These are phyloP conservation scores for Pseudorectes ferrugineus DNA, from an alignment of 2,113 vertebrate species.

Conservation along the genomic window DNA sequence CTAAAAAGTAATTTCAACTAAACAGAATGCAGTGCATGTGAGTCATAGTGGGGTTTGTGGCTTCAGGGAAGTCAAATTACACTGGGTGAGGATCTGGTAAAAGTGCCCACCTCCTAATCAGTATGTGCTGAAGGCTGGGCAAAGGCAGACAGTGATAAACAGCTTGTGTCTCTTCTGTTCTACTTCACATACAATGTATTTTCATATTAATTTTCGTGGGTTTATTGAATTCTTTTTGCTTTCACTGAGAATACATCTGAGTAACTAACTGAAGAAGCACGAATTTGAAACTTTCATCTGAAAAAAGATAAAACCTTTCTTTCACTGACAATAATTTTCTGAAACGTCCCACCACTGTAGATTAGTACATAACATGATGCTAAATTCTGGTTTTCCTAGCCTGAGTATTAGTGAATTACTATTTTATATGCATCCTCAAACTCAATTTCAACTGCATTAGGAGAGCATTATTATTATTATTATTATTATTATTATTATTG, in stretches of 20 bases:
- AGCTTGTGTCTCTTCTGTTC: not conserved
- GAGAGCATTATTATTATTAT: not conserved
- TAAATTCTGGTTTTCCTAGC: not conserved
- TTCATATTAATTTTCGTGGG: not conserved
- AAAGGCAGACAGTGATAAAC: not conserved
- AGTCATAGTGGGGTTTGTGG: not conserved
- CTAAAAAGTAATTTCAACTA: not conserved
- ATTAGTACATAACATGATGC: not conserved
- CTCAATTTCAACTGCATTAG: not conserved
- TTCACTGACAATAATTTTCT: not conserved
- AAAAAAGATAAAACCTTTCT: not conserved
- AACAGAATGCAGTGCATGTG: not conserved
- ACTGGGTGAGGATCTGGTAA: not conserved
- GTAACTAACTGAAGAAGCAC: not conserved
- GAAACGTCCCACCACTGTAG: not conserved
- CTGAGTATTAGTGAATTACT: not conserved
- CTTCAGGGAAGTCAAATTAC: not conserved
- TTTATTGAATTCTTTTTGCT: not conserved
- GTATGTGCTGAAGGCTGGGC: not conserved
- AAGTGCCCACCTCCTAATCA: not conserved
- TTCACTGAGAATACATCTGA: not conserved
- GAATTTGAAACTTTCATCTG: not conserved
- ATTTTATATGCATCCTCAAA: not conserved
- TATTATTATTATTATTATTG: not conserved
- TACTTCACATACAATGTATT: not conserved